phyloP scores from a whole-genome alignment of 2,797 vertebrate species.

The Carduelis carduelis region DNA sequence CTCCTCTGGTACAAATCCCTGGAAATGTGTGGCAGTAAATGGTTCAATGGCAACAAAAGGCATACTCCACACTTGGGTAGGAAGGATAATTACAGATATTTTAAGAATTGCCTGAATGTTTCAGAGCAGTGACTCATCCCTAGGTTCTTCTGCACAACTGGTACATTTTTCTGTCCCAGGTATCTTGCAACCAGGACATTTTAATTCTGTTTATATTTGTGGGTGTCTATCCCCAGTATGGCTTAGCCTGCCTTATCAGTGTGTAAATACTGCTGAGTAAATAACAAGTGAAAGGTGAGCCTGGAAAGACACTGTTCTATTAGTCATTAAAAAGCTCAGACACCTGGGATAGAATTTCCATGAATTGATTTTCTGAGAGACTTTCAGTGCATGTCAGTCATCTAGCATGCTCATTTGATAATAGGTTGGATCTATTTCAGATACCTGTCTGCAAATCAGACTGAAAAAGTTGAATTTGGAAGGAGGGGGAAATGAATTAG shows the following conservation, averaged over 20 bases:
- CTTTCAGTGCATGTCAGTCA: conserved; percentile 26
- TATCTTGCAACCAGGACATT: neutral
- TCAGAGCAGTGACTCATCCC: neutral
- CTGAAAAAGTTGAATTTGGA: conserved; percentile 1
- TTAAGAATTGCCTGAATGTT: conserved; percentile 4
- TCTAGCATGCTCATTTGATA: conserved; percentile 7
- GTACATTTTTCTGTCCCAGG: neutral
- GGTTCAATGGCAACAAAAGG: neutral
- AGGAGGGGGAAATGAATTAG: neutral
- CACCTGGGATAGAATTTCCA: neutral
- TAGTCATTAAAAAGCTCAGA: conserved; percentile 25
- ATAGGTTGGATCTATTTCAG: conserved; percentile 32
- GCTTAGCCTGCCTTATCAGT: conserved; percentile 21
- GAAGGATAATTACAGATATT: conserved; percentile 25
- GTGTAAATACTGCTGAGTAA: conserved; percentile 50
- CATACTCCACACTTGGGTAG: neutral
- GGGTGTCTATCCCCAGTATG: neutral
- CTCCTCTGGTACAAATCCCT: neutral
- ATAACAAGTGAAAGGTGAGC: conserved; percentile 56
- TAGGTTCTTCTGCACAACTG: neutral
- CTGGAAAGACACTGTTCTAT: conserved; percentile 4
- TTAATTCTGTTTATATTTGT: conserved; percentile 25
- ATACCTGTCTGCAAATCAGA: conserved; percentile 8
- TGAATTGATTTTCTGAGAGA: neutral
- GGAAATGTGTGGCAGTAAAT: neutral